Evolutionary conservation across 2,797 vertebrate species (phyloP).

Genomic region (Tenualosa ilisha): DNA sequence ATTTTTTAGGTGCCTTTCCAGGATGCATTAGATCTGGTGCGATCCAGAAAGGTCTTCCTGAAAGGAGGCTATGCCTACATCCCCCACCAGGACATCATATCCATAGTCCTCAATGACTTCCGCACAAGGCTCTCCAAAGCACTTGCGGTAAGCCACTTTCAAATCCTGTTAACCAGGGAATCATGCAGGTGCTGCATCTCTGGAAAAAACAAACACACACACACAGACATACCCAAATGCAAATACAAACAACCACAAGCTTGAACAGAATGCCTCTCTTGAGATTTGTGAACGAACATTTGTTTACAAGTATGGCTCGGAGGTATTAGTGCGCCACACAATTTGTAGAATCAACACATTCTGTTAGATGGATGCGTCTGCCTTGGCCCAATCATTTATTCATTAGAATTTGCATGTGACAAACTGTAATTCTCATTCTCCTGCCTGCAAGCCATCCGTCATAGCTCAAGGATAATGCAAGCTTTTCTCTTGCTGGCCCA

Average conservation of each 20-base stretch:
- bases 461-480: neutral
- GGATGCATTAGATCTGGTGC: constrained; percentile 91
- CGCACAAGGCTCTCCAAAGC: constrained; percentile 92
- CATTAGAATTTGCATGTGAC: constrained; percentile 32
- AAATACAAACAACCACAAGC: neutral
- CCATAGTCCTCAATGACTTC: constrained; percentile 89
- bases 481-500: neutral
- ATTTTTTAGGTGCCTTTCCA: constrained; percentile 86
- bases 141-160: constrained; percentile 84
- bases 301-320: constrained; percentile 17
- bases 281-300: neutral
- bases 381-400: constrained; percentile 25
- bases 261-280: constrained; percentile 21
- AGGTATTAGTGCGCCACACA: constrained; percentile 1
- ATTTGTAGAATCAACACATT: constrained; percentile 29
- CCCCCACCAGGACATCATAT: constrained; percentile 86
- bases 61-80: constrained; percentile 86
- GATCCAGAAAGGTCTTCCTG: constrained; percentile 87
- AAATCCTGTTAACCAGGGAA: neutral
- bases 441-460: neutral
- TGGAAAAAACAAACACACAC: neutral
- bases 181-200: neutral
- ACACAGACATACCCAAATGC: neutral
- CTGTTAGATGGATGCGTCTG: constrained; percentile 19
- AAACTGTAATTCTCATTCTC: constrained; percentile 6